Evolutionary conservation across 30 jellyfish, hydroid and myxozoan species (phyloP).

Genomic region (Euphysa ruthae): DNA sequence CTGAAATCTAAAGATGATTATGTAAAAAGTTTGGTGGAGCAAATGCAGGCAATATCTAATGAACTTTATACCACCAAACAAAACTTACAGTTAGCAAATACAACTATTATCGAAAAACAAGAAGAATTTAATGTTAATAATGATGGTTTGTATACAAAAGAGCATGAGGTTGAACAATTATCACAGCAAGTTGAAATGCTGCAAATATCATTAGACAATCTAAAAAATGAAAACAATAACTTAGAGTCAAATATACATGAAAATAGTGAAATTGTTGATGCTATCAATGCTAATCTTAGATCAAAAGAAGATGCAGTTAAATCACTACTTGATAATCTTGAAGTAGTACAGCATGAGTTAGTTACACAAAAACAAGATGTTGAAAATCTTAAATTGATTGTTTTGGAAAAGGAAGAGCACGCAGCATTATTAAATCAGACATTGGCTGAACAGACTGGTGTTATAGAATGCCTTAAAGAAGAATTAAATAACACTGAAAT

Average conservation of each 20-base stretch:
- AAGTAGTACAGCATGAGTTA: not conserved
- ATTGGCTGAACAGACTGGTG: conserved; percentile 16
- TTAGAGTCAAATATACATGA: not conserved
- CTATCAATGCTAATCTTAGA: conserved; percentile 6
- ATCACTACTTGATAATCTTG: conserved; percentile 4
- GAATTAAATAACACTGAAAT: conserved; percentile 20
- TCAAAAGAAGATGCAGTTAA: conserved; percentile 22
- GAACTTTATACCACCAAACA: not conserved
- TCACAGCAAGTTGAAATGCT: not conserved
- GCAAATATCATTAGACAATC: not conserved
- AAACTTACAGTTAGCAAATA: not conserved
- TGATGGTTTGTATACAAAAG: not conserved
- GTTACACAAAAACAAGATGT: not conserved
- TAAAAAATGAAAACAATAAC: not conserved
- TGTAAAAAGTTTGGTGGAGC: not conserved
- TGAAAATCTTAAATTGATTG: not conserved
- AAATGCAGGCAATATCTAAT: not conserved
- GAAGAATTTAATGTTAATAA: not conserved
- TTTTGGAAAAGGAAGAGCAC: conserved; percentile 15
- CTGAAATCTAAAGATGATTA: conserved; percentile 10
- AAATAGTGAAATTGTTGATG: conserved; percentile 7
- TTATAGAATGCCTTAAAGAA: conserved; percentile 4
- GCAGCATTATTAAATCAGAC: not conserved
- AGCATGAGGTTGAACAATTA: not conserved
- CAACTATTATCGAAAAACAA: not conserved